Conservation (phyloP, 2,888 invertebrate genomes). For the Spilosoma lubricipeda region DNA sequence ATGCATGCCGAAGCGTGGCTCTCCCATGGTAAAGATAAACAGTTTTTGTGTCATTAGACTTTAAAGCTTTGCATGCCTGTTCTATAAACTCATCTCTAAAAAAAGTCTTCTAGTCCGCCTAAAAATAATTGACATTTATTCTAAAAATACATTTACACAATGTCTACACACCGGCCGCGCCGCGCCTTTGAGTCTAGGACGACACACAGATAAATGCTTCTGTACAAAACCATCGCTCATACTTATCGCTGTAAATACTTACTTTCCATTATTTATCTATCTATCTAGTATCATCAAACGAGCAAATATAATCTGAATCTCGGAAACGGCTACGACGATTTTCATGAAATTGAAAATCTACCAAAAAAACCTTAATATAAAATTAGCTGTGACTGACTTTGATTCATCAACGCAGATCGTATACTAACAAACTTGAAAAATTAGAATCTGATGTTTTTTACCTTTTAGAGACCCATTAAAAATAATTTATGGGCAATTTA, state of each 20-base stretch:
- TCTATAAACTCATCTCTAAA: background rate
- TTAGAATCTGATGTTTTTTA: background rate
- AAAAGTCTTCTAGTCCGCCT: background rate
- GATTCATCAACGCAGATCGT: background rate
- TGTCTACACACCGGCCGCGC: background rate
- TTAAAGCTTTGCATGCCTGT: background rate
- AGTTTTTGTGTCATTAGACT: background rate
- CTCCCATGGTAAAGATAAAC: too few species aligned
- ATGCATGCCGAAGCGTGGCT: too few species aligned
- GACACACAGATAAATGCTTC: background rate
- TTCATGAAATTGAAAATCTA: too few species aligned
- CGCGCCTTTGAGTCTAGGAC: background rate
- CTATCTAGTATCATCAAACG: too few species aligned
- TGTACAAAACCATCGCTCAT: too few species aligned
- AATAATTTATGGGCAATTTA: background rate
- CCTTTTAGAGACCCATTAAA: too few species aligned
- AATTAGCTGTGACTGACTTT: too few species aligned
- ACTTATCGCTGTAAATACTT: background rate
- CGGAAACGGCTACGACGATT: too few species aligned
- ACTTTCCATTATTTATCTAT: background rate
- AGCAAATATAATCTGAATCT: too few species aligned
- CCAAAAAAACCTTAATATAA: too few species aligned
- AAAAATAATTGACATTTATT: conserved; percentile 5
- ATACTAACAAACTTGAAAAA: background rate
- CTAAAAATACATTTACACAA: conserved; percentile 5